Conservation (phyloP, 2,797 vertebrate genomes). For the Brachymystax lenok region DNA sequence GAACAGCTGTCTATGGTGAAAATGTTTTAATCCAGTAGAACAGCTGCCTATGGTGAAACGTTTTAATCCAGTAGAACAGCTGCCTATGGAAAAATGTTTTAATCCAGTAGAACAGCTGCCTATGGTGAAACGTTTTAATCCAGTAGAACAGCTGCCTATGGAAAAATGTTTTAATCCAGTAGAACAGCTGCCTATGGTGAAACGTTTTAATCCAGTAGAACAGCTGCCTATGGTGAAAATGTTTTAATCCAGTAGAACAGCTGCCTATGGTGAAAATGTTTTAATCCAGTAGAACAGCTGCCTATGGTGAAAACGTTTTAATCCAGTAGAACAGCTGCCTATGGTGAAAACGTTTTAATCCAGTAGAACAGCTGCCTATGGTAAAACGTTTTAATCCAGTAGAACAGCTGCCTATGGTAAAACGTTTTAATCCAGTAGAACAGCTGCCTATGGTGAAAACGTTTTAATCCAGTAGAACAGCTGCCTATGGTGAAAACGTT, state of each 20-base stretch:
- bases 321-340: background rate
- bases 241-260: background rate
- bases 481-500: too few relatives aligned
- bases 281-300: background rate
- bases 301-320: too few relatives aligned
- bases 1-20: too few relatives aligned
- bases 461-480: background rate
- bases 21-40: too few relatives aligned
- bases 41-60: too few relatives aligned
- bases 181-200: background rate
- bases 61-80: background rate
- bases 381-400: background rate
- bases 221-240: background rate
- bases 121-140: background rate
- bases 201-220: background rate
- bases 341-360: conserved; percentile 2
- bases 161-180: too few relatives aligned
- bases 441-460: background rate
- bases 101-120: background rate
- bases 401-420: background rate
- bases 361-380: too few relatives aligned
- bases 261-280: background rate
- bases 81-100: background rate
- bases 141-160: background rate
- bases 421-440: background rate